Conservation (phyloP, 2,113 vertebrate species). For the Ranitomeya imitator region DNA sequence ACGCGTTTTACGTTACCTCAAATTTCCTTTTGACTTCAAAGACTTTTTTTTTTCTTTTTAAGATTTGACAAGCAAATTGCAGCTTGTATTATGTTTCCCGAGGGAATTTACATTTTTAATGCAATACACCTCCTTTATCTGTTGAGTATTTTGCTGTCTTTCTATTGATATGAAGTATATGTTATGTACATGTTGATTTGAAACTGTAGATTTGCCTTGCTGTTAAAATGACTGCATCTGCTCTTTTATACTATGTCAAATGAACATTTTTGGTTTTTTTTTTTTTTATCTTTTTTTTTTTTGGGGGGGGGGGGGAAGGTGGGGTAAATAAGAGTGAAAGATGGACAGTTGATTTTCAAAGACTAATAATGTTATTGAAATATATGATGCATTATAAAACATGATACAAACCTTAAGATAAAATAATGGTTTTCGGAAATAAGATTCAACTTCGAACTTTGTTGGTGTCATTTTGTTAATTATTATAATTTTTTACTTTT, state of each 20-base stretch:
- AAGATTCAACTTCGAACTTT: constrained; percentile 10
- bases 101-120: constrained; percentile 45
- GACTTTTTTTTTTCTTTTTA: background rate
- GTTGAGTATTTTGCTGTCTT: constrained; percentile 61
- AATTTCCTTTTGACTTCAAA: background rate
- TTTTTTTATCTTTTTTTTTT: background rate
- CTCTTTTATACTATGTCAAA: constrained; percentile 65
- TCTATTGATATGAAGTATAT: constrained; percentile 61
- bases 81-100: background rate
- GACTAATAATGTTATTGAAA: constrained; percentile 7
- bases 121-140: constrained; percentile 61
- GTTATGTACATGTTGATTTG: constrained; percentile 60
- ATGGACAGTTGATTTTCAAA: constrained; percentile 61
- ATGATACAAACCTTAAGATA: constrained; percentile 34
- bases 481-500: background rate
- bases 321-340: constrained; percentile 62
- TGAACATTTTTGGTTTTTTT: constrained; percentile 54
- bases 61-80: background rate
- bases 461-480: background rate
- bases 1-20: constrained; percentile 17
- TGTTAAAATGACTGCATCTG: constrained; percentile 64
- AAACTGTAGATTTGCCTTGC: constrained; percentile 65
- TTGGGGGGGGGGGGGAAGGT: constrained; percentile 55
- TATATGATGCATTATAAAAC: constrained; percentile 23
- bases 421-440: constrained; percentile 37